Evolutionary conservation across 2,888 invertebrate species (phyloP), one percentile per base, ranked within the genome.

Genomic region (Fragum whitleyi): DNA sequence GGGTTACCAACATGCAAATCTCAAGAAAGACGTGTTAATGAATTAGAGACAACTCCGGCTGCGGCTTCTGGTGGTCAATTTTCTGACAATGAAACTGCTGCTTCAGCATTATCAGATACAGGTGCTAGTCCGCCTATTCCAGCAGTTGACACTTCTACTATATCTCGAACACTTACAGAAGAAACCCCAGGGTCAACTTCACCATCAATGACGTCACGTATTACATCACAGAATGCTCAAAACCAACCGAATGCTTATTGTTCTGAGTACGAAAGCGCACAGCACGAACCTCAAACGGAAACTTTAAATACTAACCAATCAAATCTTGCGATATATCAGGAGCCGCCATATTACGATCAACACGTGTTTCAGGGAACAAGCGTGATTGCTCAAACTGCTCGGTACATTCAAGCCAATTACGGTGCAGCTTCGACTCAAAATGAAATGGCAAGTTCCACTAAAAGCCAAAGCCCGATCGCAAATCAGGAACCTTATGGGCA

Each of bases 291-390:
- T 19, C 39, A 65, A 6, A 7, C n/a, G 7, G 42, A 19, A 42
- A 14, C 9, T 16, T 14, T 39, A 21, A 32, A 39, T 19, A 7
- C 7, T 0, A 39, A n/a, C 47, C 42, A 65, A 16, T n/a, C 65
- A 21, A 21, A 65, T 5, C 2, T 42, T 0, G 1, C 39, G 2
- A 23, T 21, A 11, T 70, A 70, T 36, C 70, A 55, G 29, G 29
- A 51, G 16, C 69, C 51, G n/a, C 57, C 70, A 36, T 70, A 70
- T 36, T 70, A 55, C 16, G n/a, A 2, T 1, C 70, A 70, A 23
- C 70, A 70, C 9, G 21, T 32, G 11, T 55, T 55, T 55, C 70
- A 70, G 21, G 70, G 70, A 14, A 55, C 70, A 1, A 36, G 55
- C 32, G 55, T 70, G 2, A 55, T 70, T 9, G 70, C 55, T 9